Evolutionary conservation across 2,888 invertebrate species (phyloP).

Genomic region (Ischnura elegans): DNA sequence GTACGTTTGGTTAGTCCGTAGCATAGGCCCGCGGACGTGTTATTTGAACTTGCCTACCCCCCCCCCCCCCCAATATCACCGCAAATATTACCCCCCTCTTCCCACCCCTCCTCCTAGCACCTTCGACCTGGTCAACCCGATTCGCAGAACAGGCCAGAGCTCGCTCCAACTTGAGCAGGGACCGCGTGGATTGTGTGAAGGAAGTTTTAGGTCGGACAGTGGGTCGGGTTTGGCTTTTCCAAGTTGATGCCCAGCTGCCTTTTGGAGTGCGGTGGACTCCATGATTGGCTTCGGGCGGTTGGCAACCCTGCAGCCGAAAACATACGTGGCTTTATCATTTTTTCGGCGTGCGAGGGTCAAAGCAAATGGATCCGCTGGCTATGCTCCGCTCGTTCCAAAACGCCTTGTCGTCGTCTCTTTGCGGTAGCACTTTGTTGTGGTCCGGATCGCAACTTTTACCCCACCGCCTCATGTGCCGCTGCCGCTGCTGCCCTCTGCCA

Average conservation of each 20-base stretch:
- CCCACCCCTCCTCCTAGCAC: not conserved
- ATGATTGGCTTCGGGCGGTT: not conserved
- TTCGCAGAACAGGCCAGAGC: not conserved
- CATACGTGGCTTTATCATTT: not conserved
- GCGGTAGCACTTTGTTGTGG: conserved; percentile 11
- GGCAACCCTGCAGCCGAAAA: not conserved
- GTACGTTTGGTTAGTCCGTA: not conserved
- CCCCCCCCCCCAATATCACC: too few relatives aligned
- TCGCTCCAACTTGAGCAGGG: not conserved
- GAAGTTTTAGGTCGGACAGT: not conserved
- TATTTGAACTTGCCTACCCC: too few relatives aligned
- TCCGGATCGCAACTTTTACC: conserved; percentile 3
- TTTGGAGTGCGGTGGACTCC: not conserved
- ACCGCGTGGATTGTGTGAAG: not conserved
- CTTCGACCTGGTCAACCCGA: not conserved
- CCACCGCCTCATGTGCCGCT: not conserved
- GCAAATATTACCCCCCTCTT: too few relatives aligned
- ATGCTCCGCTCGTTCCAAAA: not conserved
- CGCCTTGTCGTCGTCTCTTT: not conserved
- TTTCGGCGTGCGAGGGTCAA: not conserved
- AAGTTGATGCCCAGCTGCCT: not conserved
- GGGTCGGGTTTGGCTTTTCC: too few relatives aligned
- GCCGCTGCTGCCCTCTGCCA: not conserved
- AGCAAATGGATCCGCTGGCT: not conserved
- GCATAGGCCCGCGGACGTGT: not conserved